phyloP scores from a whole-genome alignment of 2,888 invertebrate species.

The Xylocampa areola region DNA sequence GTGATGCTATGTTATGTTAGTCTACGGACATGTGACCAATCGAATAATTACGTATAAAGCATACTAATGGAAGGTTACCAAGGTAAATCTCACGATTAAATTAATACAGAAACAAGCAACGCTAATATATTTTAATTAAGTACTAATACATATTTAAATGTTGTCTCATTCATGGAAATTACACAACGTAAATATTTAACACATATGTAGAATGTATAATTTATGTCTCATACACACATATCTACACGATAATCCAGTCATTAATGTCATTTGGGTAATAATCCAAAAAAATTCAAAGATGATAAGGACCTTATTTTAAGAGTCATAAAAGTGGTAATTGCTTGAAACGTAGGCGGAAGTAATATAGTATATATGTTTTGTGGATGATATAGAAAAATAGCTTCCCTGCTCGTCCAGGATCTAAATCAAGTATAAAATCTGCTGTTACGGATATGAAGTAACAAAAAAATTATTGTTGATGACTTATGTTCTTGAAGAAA shows the following conservation, averaged over 20 bases:
- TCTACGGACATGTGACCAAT: not conserved
- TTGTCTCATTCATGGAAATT: slow-evolving; percentile 19
- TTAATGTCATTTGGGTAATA: slow-evolving; percentile 48
- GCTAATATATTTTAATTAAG: slow-evolving; percentile 18
- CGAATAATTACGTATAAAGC: too few species aligned
- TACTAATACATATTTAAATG: slow-evolving; percentile 35
- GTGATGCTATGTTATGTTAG: not conserved
- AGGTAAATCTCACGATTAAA: slow-evolving; percentile 9
- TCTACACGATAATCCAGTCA: slow-evolving; percentile 33
- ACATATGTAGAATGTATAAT: slow-evolving; percentile 19
- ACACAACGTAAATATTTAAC: slow-evolving; percentile 22
- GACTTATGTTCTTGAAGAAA: too few species aligned
- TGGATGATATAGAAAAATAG: slow-evolving; percentile 1
- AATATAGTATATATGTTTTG: too few species aligned
- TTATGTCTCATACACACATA: slow-evolving; percentile 7
- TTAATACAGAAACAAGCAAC: slow-evolving; percentile 21
- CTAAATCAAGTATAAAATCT: too few species aligned
- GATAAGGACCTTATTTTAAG: slow-evolving; percentile 17
- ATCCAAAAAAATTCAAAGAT: slow-evolving; percentile 48
- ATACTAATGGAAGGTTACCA: not conserved
- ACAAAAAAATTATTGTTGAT: too few species aligned
- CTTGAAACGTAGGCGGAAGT: slow-evolving; percentile 15
- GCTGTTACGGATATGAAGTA: too few species aligned
- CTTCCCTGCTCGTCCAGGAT: not conserved
- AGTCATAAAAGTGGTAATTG: slow-evolving; percentile 34